Evolutionary conservation across 2,888 invertebrate genomes (phyloP).

Genomic region (Andrena bicolor): DNA sequence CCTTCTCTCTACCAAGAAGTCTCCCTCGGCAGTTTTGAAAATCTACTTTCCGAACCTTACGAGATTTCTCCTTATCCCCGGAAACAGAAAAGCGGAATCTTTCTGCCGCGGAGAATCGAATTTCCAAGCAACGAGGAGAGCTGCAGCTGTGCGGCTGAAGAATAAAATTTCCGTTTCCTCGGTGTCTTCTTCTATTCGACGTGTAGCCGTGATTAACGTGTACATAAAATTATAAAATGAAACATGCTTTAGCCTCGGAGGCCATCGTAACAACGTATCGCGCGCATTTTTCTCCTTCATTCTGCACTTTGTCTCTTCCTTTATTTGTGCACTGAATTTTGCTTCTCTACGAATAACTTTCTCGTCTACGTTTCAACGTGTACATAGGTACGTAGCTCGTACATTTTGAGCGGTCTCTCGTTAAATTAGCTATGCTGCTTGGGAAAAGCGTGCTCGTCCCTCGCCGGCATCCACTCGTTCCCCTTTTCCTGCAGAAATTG

Average conservation of each 20-base stretch:
- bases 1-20: background rate
- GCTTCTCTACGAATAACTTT: background rate
- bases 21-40: conserved; percentile 25
- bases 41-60: conserved; percentile 29
- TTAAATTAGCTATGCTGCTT: conserved; percentile 37
- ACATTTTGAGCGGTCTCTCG: conserved; percentile 18
- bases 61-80: conserved; percentile 12
- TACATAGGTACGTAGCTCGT: background rate
- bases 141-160: background rate
- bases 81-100: conserved; percentile 19
- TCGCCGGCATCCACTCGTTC: background rate
- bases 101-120: conserved; percentile 17
- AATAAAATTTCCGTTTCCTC: conserved; percentile 24
- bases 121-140: background rate
- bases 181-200: background rate
- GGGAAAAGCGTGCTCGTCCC: background rate
- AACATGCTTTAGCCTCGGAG: background rate
- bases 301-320: background rate
- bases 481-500: background rate
- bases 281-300: background rate
- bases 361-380: background rate
- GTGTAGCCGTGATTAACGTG: conserved; percentile 5
- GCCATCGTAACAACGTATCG: no score
- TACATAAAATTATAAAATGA: conserved; percentile 26
- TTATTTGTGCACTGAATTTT: background rate